Conservation (phyloP, 2,797 vertebrate genomes). For the Leptoclinus maculatus region DNA sequence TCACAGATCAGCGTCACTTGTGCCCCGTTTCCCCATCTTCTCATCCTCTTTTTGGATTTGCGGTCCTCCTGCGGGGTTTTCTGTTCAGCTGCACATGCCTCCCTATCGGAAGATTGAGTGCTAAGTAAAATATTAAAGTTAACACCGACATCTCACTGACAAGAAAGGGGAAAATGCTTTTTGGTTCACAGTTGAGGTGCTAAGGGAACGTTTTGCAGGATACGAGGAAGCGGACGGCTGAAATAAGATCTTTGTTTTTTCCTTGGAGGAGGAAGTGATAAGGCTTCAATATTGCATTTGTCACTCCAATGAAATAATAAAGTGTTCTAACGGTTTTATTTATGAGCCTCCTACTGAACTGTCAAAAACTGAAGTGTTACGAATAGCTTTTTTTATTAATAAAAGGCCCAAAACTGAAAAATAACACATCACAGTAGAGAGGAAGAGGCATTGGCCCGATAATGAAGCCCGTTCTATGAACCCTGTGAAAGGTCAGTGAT, state of each 20-base stretch:
- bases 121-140: constrained; percentile 8
- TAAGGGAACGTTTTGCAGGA: not conserved
- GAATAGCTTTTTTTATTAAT: too few relatives aligned
- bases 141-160: not conserved
- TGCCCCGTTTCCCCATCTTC: not conserved
- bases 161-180: not conserved
- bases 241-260: constrained; percentile 15
- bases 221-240: not conserved
- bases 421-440: not conserved
- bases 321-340: not conserved
- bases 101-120: not conserved
- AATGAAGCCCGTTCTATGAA: not conserved
- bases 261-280: constrained; percentile 14
- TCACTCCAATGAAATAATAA: constrained; percentile 7
- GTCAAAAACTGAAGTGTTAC: not conserved
- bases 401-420: not conserved
- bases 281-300: constrained; percentile 20
- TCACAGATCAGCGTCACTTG: not conserved
- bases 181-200: constrained; percentile 5
- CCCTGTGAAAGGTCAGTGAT: constrained; percentile 32
- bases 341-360: not conserved
- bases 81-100: constrained; percentile 7
- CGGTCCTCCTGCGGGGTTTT: constrained; percentile 8
- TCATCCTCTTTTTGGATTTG: constrained; percentile 20
- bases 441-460: not conserved